phyloP scores from a whole-genome alignment of 2,888 invertebrate genomes.

The Germaria angustata region DNA sequence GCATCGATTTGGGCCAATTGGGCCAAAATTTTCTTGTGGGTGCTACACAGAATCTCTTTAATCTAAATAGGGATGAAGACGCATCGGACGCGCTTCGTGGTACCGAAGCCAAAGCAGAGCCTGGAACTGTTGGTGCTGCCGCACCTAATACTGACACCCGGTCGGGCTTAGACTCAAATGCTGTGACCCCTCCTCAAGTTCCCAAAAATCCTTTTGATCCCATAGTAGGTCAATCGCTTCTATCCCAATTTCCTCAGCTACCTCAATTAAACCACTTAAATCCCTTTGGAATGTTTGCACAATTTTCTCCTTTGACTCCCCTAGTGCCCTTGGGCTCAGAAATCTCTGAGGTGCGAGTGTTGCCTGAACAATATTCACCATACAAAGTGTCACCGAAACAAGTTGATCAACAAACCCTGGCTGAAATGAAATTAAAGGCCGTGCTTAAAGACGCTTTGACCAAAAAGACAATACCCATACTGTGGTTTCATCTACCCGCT shows the following conservation, averaged over 20 bases:
- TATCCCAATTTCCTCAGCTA: conserved; percentile 21
- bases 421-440: conserved; percentile 69
- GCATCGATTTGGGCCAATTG: conserved; percentile 10
- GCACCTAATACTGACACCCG: background rate
- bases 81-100: background rate
- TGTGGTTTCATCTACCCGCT: conserved; percentile 74
- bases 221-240: conserved; percentile 22
- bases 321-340: conserved; percentile 67
- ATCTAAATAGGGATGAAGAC: background rate
- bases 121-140: background rate
- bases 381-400: conserved; percentile 44
- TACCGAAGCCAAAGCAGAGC: background rate
- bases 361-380: conserved; percentile 68
- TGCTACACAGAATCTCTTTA: conserved; percentile 29
- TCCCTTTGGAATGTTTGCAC: conserved; percentile 3
- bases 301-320: background rate
- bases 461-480: conserved; percentile 71
- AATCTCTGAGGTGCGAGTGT: conserved; percentile 74
- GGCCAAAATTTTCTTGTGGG: conserved; percentile 33
- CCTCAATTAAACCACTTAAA: background rate
- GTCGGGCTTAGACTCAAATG: background rate
- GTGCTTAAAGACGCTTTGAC: conserved; percentile 66
- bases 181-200: background rate
- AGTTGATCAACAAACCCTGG: conserved; percentile 54
- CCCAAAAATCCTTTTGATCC: conserved; percentile 23